Conservation (phyloP, 2,113 vertebrate species). For the Hippocampus comes region DNA sequence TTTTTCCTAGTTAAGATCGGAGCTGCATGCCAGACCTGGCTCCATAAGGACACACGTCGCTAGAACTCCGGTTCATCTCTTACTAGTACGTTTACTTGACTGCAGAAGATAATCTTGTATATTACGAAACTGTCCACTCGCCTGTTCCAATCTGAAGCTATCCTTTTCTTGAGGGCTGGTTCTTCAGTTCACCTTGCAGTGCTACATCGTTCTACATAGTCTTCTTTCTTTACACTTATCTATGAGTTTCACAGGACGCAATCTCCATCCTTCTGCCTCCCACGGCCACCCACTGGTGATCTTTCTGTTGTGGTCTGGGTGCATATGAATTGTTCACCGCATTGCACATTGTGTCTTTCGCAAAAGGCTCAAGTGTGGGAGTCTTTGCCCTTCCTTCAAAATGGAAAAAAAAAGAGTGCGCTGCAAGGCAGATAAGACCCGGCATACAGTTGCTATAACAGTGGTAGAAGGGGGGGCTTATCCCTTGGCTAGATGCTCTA, state of each 20-base stretch:
- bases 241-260: slow-evolving; percentile 67
- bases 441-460: slow-evolving; percentile 48
- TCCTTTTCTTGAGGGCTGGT: neutral
- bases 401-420: slow-evolving; percentile 33
- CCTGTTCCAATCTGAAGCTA: too few species aligned
- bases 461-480: slow-evolving; percentile 58
- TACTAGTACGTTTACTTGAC: neutral
- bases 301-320: slow-evolving; percentile 47
- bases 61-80: slow-evolving; percentile 22
- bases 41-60: slow-evolving; percentile 13
- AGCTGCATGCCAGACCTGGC: slow-evolving; percentile 42
- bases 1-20: slow-evolving; percentile 45
- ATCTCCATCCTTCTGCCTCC: slow-evolving; percentile 68
- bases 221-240: slow-evolving; percentile 59
- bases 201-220: neutral
- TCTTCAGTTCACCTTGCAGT: slow-evolving; percentile 28
- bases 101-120: neutral
- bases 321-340: slow-evolving; percentile 14
- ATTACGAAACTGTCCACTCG: neutral
- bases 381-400: slow-evolving; percentile 35
- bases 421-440: slow-evolving; percentile 57
- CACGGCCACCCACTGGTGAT: slow-evolving; percentile 58
- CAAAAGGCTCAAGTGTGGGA: slow-evolving; percentile 28
- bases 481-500: slow-evolving; percentile 55
- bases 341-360: slow-evolving; percentile 36